Conservation (phyloP, 2,797 vertebrate species). For the Aeoliscus strigatus region DNA sequence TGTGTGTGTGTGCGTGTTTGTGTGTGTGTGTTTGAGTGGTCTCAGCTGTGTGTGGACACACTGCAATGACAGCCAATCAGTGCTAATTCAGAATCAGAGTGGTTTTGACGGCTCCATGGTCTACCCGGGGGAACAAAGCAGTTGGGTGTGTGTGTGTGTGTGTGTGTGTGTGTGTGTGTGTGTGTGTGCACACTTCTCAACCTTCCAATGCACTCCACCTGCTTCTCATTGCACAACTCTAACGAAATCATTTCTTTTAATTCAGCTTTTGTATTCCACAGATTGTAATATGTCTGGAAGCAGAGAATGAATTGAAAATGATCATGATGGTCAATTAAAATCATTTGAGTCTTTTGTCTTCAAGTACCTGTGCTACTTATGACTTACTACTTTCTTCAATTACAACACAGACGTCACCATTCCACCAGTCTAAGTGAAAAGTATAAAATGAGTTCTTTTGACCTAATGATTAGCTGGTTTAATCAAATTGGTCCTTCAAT, state of each 20-base stretch:
- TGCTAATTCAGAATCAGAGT: constrained; percentile 75
- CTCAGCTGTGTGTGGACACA: constrained; percentile 71
- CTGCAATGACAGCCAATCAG: constrained; percentile 74
- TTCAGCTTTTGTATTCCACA: constrained; percentile 60
- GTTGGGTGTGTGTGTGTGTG: no score
- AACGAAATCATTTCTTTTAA: constrained; percentile 54
- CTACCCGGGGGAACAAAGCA: constrained; percentile 62
- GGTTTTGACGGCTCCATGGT: constrained; percentile 69
- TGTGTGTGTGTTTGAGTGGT: constrained; percentile 63
- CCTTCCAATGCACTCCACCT: constrained; percentile 64
- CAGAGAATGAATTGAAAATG: constrained; percentile 20
- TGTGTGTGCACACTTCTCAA: constrained; percentile 54
- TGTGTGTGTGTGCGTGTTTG: constrained; percentile 24
- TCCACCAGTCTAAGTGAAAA: no score
- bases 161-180: constrained; percentile 32
- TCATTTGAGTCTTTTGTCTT: no score
- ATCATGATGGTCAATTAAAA: constrained; percentile 22
- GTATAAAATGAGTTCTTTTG: no score
- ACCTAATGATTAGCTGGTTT: no score
- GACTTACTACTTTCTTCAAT: no score
- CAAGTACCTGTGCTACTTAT: no score
- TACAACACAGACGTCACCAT: no score
- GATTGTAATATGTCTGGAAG: constrained; percentile 54
- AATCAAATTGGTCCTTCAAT: no score
- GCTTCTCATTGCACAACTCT: constrained; percentile 69